Evolutionary conservation across 2,113 vertebrate genomes (phyloP), one percentile per base, ranked within the genome.

Genomic region (Pseudopipra pipra): DNA sequence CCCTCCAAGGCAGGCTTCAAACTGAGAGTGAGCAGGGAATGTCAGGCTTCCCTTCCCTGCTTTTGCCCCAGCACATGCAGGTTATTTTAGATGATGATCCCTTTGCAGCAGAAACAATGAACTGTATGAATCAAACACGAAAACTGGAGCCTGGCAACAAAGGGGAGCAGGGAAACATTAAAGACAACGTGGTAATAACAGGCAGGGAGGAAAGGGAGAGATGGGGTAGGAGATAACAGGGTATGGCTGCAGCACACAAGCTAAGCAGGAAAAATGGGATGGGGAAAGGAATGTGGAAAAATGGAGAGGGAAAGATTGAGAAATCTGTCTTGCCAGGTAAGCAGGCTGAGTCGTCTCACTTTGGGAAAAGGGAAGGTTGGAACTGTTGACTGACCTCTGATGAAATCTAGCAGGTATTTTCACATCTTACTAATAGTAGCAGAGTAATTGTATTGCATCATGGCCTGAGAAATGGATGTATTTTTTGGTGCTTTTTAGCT

Each of bases 221-320:
- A 85, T 95, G 79, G 31, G 59, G 28, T 84, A 47, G 80, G 70
- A 95, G 96, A 93, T 96, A 93, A 65, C 25, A 68, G 18, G 52
- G n/a, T 52, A 43, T 28, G 39, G 52, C 54, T 68, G 95, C 73
- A 93, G 79, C 35, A 47, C 62, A 70, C 73, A 80, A 84, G 90
- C 59, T 75, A 21, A 93, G 73, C 86, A 75, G 79, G 92, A 86
- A 94, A 90, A 96, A 77, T 92, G 12, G 61, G 68, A 65, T 51
- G 86, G 75, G 62, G 79, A 93, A 88, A 86, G 75, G 78, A 94
- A 95, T 84, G 89, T 84, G 84, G 62, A 89, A 90, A 96, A 97
- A 92, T 52, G 44, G 54, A 54, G 76, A 75, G 70, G 83, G 51
- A 89, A 92, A 72, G 65, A 81, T 74, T 90, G 88, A 87, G 90